A percentile compares a stretch with the other conserved stretches of the same genome.
phyloP scores from a whole-genome alignment of 2,888 invertebrate species.

The Tipula confusa region DNA sequence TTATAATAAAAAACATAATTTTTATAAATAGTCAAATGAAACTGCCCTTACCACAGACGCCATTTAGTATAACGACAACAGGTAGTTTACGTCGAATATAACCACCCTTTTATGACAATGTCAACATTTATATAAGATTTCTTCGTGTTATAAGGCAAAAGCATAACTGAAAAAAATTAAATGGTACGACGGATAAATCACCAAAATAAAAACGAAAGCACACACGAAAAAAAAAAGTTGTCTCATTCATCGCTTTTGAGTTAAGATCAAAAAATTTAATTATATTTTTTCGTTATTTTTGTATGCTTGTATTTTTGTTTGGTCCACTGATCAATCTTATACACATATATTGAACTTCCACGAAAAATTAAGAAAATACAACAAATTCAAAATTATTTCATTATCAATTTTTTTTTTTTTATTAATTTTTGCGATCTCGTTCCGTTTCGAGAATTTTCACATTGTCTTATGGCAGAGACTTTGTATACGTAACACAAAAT shows the following conservation, averaged over 20 bases:
- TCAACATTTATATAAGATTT: conserved; percentile 3
- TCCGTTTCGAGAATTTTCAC: background rate
- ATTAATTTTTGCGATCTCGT: background rate
- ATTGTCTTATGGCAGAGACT: background rate
- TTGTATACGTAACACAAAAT: too few species aligned
- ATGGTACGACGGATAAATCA: conserved; percentile 15
- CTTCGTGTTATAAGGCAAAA: background rate
- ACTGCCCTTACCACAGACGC: too few species aligned
- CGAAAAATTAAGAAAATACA: conserved; percentile 6
- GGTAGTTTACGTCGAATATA: background rate
- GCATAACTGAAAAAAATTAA: background rate
- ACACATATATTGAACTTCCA: background rate
- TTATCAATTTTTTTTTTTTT: background rate
- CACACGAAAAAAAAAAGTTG: background rate
- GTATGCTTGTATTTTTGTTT: background rate
- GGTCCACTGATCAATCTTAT: background rate
- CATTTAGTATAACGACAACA: background rate
- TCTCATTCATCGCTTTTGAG: conserved; percentile 20
- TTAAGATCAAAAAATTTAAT: conserved; percentile 20
- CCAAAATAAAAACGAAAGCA: background rate
- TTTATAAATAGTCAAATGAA: too few species aligned
- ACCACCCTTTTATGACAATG: background rate
- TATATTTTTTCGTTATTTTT: background rate
- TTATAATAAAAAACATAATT: too few species aligned
- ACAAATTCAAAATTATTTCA: background rate